Evolutionary conservation across 2,888 invertebrate genomes (phyloP), one percentile per base, ranked within the genome.

Genomic region (Conchocele bisecta): DNA sequence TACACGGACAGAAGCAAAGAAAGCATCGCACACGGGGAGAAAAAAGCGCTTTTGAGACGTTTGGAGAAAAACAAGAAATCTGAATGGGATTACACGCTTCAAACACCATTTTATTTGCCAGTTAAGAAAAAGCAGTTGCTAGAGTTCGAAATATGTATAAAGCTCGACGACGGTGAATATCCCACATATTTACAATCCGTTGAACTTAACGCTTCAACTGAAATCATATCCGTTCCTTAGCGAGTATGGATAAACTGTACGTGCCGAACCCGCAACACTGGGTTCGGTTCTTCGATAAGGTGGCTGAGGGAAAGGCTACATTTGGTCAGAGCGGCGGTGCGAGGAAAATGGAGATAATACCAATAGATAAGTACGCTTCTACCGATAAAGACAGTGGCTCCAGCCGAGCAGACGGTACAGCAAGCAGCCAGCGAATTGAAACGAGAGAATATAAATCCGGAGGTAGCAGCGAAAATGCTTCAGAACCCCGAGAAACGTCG

Each of bases 401-500:
- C 48, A 28, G 48, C 65, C 7, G 65, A 65, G 39, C 65, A 65
- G 51, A 65, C 57, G 28, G 22, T 29, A 24, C 56, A 56, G 17
- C 56, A 37, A 65, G 65, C 65, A 24, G 57, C 46, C 46, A 50
- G 58, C n/a, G 66, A 66, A 51, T 26, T 66, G 17, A 35, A 66
- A 39, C 48, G 66, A 51, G 58, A 66, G 24, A 58, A 24, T 58
- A 66, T 58, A 66, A 66, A 66, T 58, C 66, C 56, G n/a, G 28
- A 31, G 2, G 33, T 24, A 20, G 46, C 58, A 4, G 67, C 15
- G 3, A 35, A 48, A 20, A 33, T 29, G 13, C 7, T 63, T 63
- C 63, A 63, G 63, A 33, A 29, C 26, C 17, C 44, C 33, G 35
- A 13, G 6, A n/a, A 17, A 22, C 56, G 35, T 3, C 24, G 57